These are phyloP conservation scores for Dolichotis patagonum DNA, from an alignment of 2,113 vertebrate genomes.

Conservation along the genomic window DNA sequence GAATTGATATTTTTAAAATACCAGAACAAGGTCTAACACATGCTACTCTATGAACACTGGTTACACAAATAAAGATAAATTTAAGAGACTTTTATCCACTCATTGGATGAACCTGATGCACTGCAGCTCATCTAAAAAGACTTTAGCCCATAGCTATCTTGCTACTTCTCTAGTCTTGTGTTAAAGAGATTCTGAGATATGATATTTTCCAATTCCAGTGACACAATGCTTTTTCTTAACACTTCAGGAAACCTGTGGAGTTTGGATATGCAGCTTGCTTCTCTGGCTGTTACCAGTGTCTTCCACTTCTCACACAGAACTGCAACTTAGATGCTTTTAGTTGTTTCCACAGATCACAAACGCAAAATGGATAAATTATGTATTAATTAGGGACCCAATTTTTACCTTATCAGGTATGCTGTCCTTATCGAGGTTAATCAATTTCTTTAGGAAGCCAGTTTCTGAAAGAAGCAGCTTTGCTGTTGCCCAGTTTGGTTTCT, in stretches of 20 bases:
- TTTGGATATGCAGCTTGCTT: background rate
- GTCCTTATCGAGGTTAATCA: conserved; percentile 85
- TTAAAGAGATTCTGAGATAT: background rate
- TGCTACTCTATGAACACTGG: background rate
- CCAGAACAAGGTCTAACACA: background rate
- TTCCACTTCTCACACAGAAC: background rate
- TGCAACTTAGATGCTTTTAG: background rate
- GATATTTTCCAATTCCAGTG: background rate
- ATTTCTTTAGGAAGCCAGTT: conserved; percentile 84
- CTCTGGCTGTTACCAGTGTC: background rate
- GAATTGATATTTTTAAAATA: background rate
- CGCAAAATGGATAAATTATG: fast-evolving
- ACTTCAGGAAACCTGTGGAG: background rate
- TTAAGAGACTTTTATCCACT: background rate
- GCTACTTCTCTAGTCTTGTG: background rate
- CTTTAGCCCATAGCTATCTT: too few species aligned
- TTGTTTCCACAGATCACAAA: too few species aligned
- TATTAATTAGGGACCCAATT: fast-evolving
- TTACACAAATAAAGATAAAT: background rate
- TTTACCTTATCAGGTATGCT: conserved; percentile 85
- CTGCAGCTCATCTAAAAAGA: background rate
- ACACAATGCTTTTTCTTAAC: background rate
- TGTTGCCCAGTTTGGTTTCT: conserved; percentile 83
- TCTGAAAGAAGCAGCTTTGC: conserved; percentile 85
- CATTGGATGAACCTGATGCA: too few species aligned